Evolutionary conservation across 2,797 vertebrate species (phyloP).

Genomic region (Melanitta fusca): DNA sequence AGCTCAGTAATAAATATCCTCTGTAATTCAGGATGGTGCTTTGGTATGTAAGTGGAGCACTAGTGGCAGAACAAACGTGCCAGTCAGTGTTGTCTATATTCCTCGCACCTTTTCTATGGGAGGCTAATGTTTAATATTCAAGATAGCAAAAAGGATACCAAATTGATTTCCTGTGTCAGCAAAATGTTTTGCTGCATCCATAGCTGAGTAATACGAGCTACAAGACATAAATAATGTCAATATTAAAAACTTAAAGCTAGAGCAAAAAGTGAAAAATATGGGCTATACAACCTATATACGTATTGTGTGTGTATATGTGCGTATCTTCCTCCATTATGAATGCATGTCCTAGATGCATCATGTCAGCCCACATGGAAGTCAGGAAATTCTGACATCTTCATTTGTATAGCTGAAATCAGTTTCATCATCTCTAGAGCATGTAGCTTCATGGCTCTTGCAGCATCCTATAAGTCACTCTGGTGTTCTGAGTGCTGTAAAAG

Average conservation of each 20-base stretch:
- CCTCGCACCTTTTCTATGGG: background rate
- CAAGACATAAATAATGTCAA: background rate
- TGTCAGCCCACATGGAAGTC: background rate
- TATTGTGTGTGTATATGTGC: background rate
- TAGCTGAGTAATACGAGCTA: background rate
- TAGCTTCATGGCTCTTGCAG: background rate
- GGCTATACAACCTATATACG: background rate
- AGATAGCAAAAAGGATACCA: background rate
- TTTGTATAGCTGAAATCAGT: background rate
- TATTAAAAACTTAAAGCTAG: background rate
- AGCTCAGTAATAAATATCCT: background rate
- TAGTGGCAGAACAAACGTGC: background rate
- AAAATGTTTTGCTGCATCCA: background rate
- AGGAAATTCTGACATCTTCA: background rate
- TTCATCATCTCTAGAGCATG: background rate
- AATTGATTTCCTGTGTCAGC: background rate
- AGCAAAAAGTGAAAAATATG: background rate
- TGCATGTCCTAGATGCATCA: background rate
- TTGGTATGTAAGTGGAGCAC: background rate
- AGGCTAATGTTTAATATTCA: background rate
- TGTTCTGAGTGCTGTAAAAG: background rate
- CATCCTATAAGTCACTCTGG: background rate
- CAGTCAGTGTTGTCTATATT: background rate
- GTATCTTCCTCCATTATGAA: background rate
- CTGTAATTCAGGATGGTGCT: background rate